Percentiles rank a stretch among this genome's conserved stretches.
Conservation (phyloP, 2,113 vertebrate genomes). For the Marmota flaviventris region DNA sequence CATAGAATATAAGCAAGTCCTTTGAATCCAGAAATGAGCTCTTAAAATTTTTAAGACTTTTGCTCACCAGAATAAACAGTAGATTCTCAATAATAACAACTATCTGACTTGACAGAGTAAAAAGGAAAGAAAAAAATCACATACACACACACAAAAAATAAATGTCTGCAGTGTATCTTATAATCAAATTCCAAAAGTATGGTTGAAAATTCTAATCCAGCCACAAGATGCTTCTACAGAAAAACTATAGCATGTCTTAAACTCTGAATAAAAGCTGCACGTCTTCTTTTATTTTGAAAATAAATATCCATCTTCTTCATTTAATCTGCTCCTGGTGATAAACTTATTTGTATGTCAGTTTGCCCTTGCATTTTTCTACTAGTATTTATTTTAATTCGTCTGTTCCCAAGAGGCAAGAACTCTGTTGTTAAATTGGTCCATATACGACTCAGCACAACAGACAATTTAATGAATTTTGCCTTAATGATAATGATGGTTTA, state of each 20-base stretch:
- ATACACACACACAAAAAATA: neutral
- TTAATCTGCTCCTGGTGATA: neutral
- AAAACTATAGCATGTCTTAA: neutral
- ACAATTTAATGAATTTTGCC: conserved; percentile 69
- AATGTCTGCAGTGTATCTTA: neutral
- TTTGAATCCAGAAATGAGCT: neutral
- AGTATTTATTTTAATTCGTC: conserved; percentile 42
- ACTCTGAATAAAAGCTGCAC: neutral
- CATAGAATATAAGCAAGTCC: neutral
- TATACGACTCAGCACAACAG: conserved; percentile 49
- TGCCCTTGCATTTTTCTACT: conserved; percentile 58
- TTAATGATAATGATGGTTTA: conserved; percentile 73
- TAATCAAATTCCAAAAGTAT: neutral
- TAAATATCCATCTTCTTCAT: neutral
- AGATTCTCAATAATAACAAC: neutral
- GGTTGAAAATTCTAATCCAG: neutral
- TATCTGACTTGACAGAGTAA: neutral
- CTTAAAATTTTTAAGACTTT: neutral
- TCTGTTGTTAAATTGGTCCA: conserved; percentile 61
- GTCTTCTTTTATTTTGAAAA: conserved; percentile 40
- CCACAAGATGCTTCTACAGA: neutral
- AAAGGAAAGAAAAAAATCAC: neutral
- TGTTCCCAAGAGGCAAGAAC: conserved; percentile 36
- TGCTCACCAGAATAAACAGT: neutral
- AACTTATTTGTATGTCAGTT: neutral